Evolutionary conservation across 2,888 invertebrate genomes (phyloP).

Genomic region (Lithodes maja): DNA sequence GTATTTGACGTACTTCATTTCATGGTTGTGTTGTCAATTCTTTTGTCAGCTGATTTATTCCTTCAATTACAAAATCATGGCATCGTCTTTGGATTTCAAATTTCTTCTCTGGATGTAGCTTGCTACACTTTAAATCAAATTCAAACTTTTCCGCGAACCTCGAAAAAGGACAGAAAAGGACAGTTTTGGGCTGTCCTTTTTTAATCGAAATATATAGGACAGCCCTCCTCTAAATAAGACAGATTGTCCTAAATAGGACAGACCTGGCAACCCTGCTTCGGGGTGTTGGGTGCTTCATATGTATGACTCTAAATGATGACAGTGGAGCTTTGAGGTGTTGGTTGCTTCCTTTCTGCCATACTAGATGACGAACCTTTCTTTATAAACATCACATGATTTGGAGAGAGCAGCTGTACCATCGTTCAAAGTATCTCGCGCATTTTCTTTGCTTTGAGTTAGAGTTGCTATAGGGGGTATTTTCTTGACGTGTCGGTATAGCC

Average conservation of each 20-base stretch:
- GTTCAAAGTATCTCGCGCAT: no score
- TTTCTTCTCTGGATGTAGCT: neutral
- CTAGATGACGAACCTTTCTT: no score
- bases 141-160: neutral
- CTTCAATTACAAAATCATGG: neutral
- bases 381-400: no score
- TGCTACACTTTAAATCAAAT: neutral
- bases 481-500: no score
- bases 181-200: neutral
- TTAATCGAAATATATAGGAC: neutral
- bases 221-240: neutral
- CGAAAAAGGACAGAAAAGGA: neutral
- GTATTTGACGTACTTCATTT: neutral
- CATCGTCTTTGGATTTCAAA: neutral
- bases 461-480: no score
- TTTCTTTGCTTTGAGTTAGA: no score
- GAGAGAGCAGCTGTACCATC: no score
- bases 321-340: no score
- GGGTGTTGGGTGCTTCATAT: no score
- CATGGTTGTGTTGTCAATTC: neutral
- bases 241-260: neutral
- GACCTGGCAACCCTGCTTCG: slow-evolving; percentile 1
- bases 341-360: no score
- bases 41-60: neutral
- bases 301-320: no score